Evolutionary conservation across 2,888 invertebrate species (phyloP).

Genomic region (Theodoxus fluviatilis): DNA sequence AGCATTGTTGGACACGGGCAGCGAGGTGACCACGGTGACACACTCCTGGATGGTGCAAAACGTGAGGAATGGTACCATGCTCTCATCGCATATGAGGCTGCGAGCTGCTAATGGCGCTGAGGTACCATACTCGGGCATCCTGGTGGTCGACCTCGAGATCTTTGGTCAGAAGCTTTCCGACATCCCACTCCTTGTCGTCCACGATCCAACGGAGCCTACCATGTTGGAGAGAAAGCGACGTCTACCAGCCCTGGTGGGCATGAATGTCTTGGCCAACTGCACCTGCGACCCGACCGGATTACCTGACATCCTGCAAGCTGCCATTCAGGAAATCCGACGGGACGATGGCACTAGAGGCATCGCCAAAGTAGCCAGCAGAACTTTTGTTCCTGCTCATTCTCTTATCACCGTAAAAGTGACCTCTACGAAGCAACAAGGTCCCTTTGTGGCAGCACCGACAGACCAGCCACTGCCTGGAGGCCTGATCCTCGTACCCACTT

Average conservation of each 20-base stretch:
- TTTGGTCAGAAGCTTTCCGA: background rate
- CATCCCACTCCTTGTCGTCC: slow-evolving; percentile 1
- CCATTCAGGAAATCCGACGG: background rate
- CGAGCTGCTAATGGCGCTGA: slow-evolving; percentile 1
- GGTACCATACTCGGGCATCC: slow-evolving; percentile 1
- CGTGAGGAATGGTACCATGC: background rate
- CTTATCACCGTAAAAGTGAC: background rate
- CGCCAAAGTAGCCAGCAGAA: background rate
- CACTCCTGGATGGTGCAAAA: background rate
- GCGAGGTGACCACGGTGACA: slow-evolving; percentile 12
- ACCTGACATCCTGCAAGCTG: background rate
- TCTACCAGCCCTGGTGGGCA: slow-evolving; percentile 3
- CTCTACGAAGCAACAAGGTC: background rate
- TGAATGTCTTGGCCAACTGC: slow-evolving; percentile 17
- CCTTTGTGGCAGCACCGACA: slow-evolving; percentile 6
- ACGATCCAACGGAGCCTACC: background rate
- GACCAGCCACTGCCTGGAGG: slow-evolving; percentile 1
- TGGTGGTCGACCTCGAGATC: background rate
- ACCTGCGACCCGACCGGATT: background rate
- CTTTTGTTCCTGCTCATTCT: slow-evolving; percentile 1
- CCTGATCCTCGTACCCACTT: slow-evolving; percentile 9
- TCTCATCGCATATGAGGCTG: background rate
- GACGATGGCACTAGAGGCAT: background rate
- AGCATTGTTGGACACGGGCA: slow-evolving; percentile 10
- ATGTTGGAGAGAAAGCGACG: background rate